Base-by-base conservation (phyloP, 2,888 invertebrate species). In the Drosophila tripunctata region DNA sequence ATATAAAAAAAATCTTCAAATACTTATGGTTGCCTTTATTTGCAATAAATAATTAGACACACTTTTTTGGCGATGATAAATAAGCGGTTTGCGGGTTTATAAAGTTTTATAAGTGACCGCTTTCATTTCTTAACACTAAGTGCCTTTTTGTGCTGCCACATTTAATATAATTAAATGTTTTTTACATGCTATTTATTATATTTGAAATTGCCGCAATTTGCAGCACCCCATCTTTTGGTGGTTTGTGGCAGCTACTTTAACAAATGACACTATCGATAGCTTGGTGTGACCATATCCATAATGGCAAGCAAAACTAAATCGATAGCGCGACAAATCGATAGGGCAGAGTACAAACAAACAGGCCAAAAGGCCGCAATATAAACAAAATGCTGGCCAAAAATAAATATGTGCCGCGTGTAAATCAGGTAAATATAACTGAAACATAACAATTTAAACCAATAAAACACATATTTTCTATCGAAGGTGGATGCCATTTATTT, bases 401-500 rank as follows among this genome's bases (percentile, higher is more conserved):
- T 54, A 88, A 88, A 56, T 92, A 91, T 79, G 92, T 92, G 3
- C 91, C 92, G 10, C 88, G 92, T 50, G 92, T 92, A 0, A 92
- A 92, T 66, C 92, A 92, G 88, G 92, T 92, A 76, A 70, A 44
- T 30, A 55, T 5, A 5, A 15, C 8, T 17, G 2, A 10, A 8
- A 2, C n/a, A n/a, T n/a, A n/a, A n/a, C n/a, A n/a, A n/a, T n/a
- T n/a, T n/a, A n/a, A n/a, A n/a, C n/a, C n/a, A n/a, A n/a, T n/a
- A n/a, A n/a, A n/a, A n/a, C 0, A 10, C 3, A 10, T 10, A 10
- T 10, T 27, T n/a, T n/a, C n/a, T n/a, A 15, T 12, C 17, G 4
- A 80, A 96, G 93, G 92, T 96, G 66, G 97, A 97, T 92, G 95
- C 96, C 22, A 92, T 94, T n/a, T 94, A 95, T 81, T 92, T 97